Percentiles rank a stretch among this genome's conserved stretches.
Conservation (phyloP, 2,888 invertebrate genomes). For the Hyposoter didymator region DNA sequence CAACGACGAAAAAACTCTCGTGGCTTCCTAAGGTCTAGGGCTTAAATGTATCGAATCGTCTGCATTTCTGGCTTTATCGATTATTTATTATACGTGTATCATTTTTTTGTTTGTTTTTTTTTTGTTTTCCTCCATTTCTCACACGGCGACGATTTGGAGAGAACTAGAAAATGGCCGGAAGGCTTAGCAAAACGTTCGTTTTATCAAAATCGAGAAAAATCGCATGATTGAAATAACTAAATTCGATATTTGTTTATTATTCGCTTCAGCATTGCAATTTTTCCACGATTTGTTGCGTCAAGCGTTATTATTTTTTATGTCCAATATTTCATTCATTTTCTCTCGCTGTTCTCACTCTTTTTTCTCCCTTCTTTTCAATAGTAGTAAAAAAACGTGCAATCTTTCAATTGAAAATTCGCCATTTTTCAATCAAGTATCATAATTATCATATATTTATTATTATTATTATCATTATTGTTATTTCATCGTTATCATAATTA, state of each 20-base stretch:
- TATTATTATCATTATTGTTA: slow-evolving; percentile 33
- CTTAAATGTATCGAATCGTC: slow-evolving; percentile 39
- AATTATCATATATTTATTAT: slow-evolving; percentile 36
- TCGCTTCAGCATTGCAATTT: slow-evolving; percentile 5
- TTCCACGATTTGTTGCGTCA: slow-evolving; percentile 36
- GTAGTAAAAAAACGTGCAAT: slow-evolving; percentile 59
- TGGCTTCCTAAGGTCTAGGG: slow-evolving; percentile 35
- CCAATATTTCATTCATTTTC: neutral
- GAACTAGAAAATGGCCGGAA: slow-evolving; percentile 44
- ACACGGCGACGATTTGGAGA: slow-evolving; percentile 20
- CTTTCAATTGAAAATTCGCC: slow-evolving; percentile 44
- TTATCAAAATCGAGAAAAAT: slow-evolving; percentile 21
- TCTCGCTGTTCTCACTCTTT: slow-evolving; percentile 3
- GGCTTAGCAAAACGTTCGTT: slow-evolving; percentile 43
- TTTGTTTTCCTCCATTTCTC: neutral
- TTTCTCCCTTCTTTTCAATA: slow-evolving; percentile 39
- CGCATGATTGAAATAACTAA: slow-evolving; percentile 33
- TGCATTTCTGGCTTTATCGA: slow-evolving; percentile 27
- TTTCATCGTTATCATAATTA: slow-evolving; percentile 42
- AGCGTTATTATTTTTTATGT: slow-evolving; percentile 43
- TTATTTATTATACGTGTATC: neutral
- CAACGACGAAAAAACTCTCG: slow-evolving; percentile 60
- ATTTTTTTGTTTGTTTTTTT: neutral
- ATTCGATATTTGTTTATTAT: neutral
- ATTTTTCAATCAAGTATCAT: slow-evolving; percentile 44